These are phyloP conservation scores for Cyclopterus lumpus DNA, from an alignment of 2,797 vertebrate species.

Conservation along the genomic window DNA sequence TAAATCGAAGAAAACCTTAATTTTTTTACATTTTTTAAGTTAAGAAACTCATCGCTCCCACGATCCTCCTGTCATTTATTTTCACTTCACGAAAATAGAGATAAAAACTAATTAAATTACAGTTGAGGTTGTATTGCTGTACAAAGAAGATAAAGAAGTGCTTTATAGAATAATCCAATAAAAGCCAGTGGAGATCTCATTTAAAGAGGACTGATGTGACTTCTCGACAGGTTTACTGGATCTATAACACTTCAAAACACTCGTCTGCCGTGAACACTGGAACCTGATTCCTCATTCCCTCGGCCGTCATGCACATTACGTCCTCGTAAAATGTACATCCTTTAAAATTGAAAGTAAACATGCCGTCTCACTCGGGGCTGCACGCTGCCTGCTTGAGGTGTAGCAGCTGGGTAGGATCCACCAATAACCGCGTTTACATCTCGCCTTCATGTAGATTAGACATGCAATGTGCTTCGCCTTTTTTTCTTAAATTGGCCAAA, in stretches of 20 bases:
- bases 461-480: slow-evolving; percentile 13
- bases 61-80: background rate
- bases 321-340: slow-evolving; percentile 57
- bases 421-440: slow-evolving; percentile 19
- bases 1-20: background rate
- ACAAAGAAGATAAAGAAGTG: slow-evolving; percentile 11
- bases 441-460: slow-evolving; percentile 37
- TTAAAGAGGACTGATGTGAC: slow-evolving; percentile 28
- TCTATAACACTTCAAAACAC: slow-evolving; percentile 29
- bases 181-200: slow-evolving; percentile 22
- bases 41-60: background rate
- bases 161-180: slow-evolving; percentile 33
- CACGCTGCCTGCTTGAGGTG: slow-evolving; percentile 42
- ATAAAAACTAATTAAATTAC: slow-evolving; percentile 15
- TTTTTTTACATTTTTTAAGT: too few species aligned
- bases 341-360: slow-evolving; percentile 56
- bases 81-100: background rate
- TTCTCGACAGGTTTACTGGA: slow-evolving; percentile 30
- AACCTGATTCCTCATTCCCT: slow-evolving; percentile 45
- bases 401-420: slow-evolving; percentile 32
- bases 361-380: slow-evolving; percentile 25
- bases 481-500: slow-evolving; percentile 30
- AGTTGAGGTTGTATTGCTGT: background rate
- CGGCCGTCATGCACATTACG: slow-evolving; percentile 40
- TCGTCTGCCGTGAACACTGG: slow-evolving; percentile 10